Percentiles rank a stretch among this genome's conserved stretches.
Evolutionary conservation across 2,888 invertebrate species (phyloP).

Genomic region (Lottia gigantea): DNA sequence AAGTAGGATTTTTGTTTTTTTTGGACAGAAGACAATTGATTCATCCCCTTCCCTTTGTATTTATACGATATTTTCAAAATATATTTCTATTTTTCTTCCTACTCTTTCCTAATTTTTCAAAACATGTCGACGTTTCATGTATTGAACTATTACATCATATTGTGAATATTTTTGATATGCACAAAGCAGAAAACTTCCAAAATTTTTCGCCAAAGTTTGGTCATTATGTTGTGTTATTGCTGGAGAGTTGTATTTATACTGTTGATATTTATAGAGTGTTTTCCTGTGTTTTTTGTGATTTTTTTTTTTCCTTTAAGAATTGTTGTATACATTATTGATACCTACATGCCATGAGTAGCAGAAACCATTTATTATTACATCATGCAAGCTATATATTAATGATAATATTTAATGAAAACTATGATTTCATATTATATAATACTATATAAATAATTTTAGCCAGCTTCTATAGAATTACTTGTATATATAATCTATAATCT

Average conservation of each 20-base stretch:
- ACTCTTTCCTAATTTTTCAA: conserved; percentile 25
- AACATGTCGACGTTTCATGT: background rate
- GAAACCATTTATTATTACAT: no score
- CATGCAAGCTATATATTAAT: no score
- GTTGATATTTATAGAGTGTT: conserved; percentile 1
- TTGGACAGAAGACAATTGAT: conserved; percentile 6
- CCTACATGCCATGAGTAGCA: no score
- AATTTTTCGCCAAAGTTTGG: conserved; percentile 17
- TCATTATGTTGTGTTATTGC: background rate
- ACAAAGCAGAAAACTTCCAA: conserved; percentile 23
- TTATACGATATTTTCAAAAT: conserved; percentile 4
- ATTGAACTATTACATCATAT: background rate
- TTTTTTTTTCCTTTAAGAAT: background rate
- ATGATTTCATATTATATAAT: no score
- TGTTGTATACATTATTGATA: no score
- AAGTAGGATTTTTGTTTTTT: conserved; percentile 7
- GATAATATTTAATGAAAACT: no score
- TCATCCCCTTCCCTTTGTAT: conserved; percentile 21
- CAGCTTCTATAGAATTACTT: no score
- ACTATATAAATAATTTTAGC: no score
- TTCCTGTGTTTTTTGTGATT: conserved; percentile 1
- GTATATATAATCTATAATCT: no score
- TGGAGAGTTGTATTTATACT: conserved; percentile 1
- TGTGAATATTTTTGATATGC: conserved; percentile 34
- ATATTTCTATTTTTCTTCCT: conserved; percentile 12